Evolutionary conservation across 2,888 invertebrate genomes (phyloP).

Genomic region (Chloroclystis v-ata): DNA sequence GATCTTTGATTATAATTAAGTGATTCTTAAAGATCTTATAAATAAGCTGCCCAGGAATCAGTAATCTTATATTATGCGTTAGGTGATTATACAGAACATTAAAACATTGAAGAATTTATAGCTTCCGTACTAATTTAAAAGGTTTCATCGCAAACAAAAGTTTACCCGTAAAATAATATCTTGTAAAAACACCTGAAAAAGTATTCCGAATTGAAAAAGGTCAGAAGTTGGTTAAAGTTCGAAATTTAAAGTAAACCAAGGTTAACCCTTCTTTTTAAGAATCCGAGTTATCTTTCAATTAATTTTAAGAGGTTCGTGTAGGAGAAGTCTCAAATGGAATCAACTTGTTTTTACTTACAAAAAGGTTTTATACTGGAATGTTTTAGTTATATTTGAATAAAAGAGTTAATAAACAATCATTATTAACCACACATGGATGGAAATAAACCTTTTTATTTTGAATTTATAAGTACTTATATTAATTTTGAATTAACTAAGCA

Average conservation of each 20-base stretch:
- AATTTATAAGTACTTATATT: no score
- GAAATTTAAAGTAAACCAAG: constrained; percentile 61
- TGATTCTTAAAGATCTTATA: no score
- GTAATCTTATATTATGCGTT: no score
- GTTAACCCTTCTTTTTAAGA: constrained; percentile 60
- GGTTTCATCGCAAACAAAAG: constrained; percentile 16
- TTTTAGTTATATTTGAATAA: not conserved
- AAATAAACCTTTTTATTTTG: no score
- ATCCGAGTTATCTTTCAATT: constrained; percentile 70
- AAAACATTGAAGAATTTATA: no score
- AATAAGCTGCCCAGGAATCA: no score
- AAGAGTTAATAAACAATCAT: no score
- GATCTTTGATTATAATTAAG: no score
- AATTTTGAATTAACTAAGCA: no score
- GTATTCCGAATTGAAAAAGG: constrained; percentile 30
- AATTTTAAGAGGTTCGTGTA: constrained; percentile 43
- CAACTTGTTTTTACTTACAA: constrained; percentile 25
- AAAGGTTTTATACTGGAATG: not conserved
- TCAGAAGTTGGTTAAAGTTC: constrained; percentile 38
- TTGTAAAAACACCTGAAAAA: constrained; percentile 31
- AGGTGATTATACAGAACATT: no score
- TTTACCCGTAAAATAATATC: constrained; percentile 21
- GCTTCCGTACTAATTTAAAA: not conserved
- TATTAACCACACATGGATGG: no score
- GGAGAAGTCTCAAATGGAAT: constrained; percentile 34